Percentiles rank a stretch among this genome's conserved stretches.
Evolutionary conservation across 2,113 vertebrate genomes (phyloP).

Genomic region (Danio rerio): GRCz12tu NC_133196.1:7791501-7792000

Average conservation of each 20-base stretch:
- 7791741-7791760: conserved; percentile 29
- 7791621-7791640: neutral
- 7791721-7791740: neutral
- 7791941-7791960: too few species aligned
- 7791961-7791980: conserved; percentile 18
- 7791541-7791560: too few species aligned
- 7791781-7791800: neutral
- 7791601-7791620: conserved; percentile 28
- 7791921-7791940: neutral
- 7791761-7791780: neutral
- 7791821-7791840: conserved; percentile 11
- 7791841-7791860: neutral
- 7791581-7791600: too few species aligned
- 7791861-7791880: neutral
- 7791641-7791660: neutral
- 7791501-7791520: too few species aligned
- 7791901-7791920: neutral
- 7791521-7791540: too few species aligned
- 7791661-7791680: conserved; percentile 16
- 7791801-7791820: neutral
- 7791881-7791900: too few species aligned
- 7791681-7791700: neutral
- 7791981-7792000: neutral
- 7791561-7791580: too few species aligned
- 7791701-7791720: neutral